Evolutionary conservation across 2,113 vertebrate genomes (phyloP).

Genomic region (Glareola pratincola): DNA sequence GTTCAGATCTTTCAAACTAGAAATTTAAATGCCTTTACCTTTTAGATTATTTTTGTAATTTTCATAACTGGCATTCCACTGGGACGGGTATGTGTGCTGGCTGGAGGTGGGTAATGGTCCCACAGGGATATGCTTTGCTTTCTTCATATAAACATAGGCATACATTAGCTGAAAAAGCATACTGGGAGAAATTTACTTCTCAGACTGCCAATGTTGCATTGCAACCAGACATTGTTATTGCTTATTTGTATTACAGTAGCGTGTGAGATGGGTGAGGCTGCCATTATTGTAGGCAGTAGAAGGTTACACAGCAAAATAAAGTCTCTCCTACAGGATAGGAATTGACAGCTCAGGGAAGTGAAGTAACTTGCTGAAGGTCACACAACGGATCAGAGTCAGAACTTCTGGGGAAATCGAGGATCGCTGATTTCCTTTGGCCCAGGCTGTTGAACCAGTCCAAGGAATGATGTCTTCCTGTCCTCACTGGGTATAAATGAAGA

Average conservation of each 20-base stretch:
- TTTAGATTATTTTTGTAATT: slow-evolving; percentile 13
- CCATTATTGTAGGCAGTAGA: neutral
- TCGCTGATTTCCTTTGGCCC: neutral
- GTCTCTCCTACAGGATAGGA: neutral
- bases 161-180: neutral
- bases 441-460: neutral
- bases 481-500: neutral
- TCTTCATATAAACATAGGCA: slow-evolving; percentile 25
- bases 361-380: neutral
- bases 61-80: slow-evolving; percentile 1
- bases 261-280: neutral
- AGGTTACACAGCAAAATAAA: neutral
- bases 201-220: neutral
- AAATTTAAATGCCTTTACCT: neutral
- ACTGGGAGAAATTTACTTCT: neutral
- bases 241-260: neutral
- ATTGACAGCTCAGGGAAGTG: neutral
- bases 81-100: neutral
- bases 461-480: neutral
- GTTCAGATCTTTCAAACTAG: neutral
- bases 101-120: neutral
- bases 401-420: neutral
- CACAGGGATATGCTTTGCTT: neutral
- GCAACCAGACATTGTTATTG: neutral
- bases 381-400: neutral